Base-by-base conservation (phyloP, 2,888 invertebrate species). In the Luperina nickerlii region DNA sequence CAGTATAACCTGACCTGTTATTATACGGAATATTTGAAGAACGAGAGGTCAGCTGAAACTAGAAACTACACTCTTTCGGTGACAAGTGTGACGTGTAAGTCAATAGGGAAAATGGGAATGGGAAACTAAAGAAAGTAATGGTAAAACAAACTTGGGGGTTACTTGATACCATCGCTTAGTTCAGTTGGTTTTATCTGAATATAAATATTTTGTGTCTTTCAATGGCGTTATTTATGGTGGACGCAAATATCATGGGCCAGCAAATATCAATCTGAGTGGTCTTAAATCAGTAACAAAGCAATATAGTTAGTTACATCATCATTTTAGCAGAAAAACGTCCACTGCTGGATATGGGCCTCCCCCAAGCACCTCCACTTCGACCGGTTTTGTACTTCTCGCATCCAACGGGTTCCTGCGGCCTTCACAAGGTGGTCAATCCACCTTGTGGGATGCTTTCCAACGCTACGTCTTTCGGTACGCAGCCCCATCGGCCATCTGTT, bases 81-180 rank as follows among this genome's bases (percentile, higher is more conserved):
- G 69, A 81, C 51, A 32, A 63, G 72, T 62, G 70, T 70, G 73
- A 62, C n/a, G 62, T 76, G 57, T 74, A 24, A 88, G 88, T 85
- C 88, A 88, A 85, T 85, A 85, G 48, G 48, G 73, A 85, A 82
- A 81, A 81, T 85, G 68, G 84, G 74, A 38, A 38, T 38, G 38
- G 38, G 38, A 6, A 6, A 38, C 38, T 38, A 71, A 48, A 68
- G 48, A 70, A 60, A 75, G 54, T 85, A 87, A 84, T 84, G 72
- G 72, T 27, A 32, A 54, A 67, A 70, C 67, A 85, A 87, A 85
- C 81, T 38, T 18, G 32, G 27, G 11, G 15, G 84, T 63, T 74
- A 85, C 57, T 62, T 75, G 76, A 88, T 81, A 88, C 68, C 18
- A 68, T 69, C 38, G 65, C 42, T 74, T 20, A 48, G 74, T 87